Evolutionary conservation across 2,888 invertebrate species (phyloP).

Genomic region (Drosophila peninsularis): DNA sequence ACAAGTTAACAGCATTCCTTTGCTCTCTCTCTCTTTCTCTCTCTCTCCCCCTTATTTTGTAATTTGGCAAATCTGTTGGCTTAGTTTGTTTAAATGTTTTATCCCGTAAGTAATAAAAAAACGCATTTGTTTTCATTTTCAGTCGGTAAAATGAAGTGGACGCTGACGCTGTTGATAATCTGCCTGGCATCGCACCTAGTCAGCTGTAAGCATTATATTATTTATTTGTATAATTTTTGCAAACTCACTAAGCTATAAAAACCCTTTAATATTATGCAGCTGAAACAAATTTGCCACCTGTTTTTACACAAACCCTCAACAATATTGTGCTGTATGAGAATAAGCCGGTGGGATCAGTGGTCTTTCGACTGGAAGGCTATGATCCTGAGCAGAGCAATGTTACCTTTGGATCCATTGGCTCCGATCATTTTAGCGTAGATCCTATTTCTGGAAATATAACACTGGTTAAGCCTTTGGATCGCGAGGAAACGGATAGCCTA

Average conservation of each 20-base stretch:
- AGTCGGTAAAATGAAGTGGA: slow-evolving; percentile 60
- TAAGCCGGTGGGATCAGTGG: slow-evolving; percentile 90
- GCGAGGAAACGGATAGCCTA: slow-evolving; percentile 92
- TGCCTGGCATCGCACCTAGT: slow-evolving; percentile 45
- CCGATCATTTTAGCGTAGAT: slow-evolving; percentile 92
- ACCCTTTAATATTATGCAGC: slow-evolving; percentile 56
- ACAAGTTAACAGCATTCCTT: slow-evolving; percentile 45
- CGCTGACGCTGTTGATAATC: slow-evolving; percentile 46
- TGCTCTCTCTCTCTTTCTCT: slow-evolving; percentile 21
- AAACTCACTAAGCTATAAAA: slow-evolving; percentile 7
- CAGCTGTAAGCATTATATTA: slow-evolving; percentile 41
- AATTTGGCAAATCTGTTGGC: slow-evolving; percentile 43
- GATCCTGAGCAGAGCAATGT: slow-evolving; percentile 93
- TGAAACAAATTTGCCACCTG: slow-evolving; percentile 88
- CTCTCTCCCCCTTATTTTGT: slow-evolving; percentile 19
- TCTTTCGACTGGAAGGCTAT: slow-evolving; percentile 91
- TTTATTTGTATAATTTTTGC: neutral
- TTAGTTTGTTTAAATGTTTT: slow-evolving; percentile 43
- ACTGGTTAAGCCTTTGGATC: slow-evolving; percentile 91
- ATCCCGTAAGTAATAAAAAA: slow-evolving; percentile 29
- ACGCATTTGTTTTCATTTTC: slow-evolving; percentile 39
- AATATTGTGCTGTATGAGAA: slow-evolving; percentile 91
- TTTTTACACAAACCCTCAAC: slow-evolving; percentile 91
- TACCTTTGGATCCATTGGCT: slow-evolving; percentile 90
- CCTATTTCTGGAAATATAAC: slow-evolving; percentile 91